Evolutionary conservation across 2,888 invertebrate species (phyloP), one percentile per base, ranked within the genome.

Genomic region (Sturmia bella): DNA sequence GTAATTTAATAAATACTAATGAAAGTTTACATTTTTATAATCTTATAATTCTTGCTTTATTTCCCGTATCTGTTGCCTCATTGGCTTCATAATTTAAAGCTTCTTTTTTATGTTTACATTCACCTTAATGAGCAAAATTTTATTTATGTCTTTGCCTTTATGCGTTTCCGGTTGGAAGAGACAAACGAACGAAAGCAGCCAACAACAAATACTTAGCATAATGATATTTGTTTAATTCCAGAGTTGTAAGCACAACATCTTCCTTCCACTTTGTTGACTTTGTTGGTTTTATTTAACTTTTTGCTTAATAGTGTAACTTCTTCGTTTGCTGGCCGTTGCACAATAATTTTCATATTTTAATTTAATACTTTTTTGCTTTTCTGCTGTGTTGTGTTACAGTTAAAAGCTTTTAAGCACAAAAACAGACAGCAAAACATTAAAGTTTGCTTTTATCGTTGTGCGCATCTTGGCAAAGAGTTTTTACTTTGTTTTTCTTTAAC

Each of bases 241-340:
- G 32, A 32, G 57, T 57, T 70, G 37, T n/a, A 21, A 37, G 57
- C 39, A 39, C 9, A 70, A 72, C 75, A 75, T 66, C 66, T 75
- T 72, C 24, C 63, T 64, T 70, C 63, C 69, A 57, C 64, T 64
- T 78, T 64, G 64, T 57, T 72, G 78, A 57, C 64, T 78, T 72
- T 17, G 37, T 72, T 17, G 37, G 56, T 9, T 57, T 41, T 48
- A 45, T 50, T 66, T 43, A 27, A 37, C n/a, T 72, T 78, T 64
- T n/a, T 56, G 32, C 13, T 76, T 32, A 3, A n/a, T 43, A 19
- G 5, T 56, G 15, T 32, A 43, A 56, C 17, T 68, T 72, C 27
- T 27, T 27, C 27, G 5, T 59, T 70, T 19, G 9, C 48, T 50
- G 24, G 48, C 24, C 50, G 41, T 1, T 13, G 17, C 21, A 59